phyloP scores from a whole-genome alignment of 2,888 invertebrate genomes.

The Tridacna gigas region DNA sequence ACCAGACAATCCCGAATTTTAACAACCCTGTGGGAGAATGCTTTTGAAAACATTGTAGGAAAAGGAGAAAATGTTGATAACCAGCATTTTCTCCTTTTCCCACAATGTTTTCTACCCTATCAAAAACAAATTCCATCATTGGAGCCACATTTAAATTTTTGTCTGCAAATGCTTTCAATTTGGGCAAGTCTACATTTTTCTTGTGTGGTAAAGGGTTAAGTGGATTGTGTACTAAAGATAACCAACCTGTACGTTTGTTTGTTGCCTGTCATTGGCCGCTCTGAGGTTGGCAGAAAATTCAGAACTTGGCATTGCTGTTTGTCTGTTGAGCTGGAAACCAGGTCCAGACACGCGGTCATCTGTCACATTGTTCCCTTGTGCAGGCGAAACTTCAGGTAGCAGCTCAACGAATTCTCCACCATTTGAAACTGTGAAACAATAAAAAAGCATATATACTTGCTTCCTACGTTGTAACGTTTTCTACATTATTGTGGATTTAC shows the following conservation, averaged over 20 bases:
- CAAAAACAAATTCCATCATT: no score
- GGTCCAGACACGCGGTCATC: not conserved
- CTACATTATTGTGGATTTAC: no score
- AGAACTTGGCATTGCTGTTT: conserved; percentile 40
- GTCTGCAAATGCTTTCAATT: not conserved
- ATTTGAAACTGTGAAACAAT: not conserved
- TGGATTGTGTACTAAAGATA: not conserved
- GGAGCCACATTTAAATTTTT: no score
- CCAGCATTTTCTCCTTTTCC: not conserved
- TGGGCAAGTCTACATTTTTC: not conserved
- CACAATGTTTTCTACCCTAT: no score
- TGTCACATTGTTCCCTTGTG: conserved; percentile 1
- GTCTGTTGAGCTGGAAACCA: conserved; percentile 28
- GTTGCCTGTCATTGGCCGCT: conserved; percentile 44
- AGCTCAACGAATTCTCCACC: conserved; percentile 36
- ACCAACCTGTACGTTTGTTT: conserved; percentile 53
- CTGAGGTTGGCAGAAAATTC: conserved; percentile 48
- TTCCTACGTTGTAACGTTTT: no score
- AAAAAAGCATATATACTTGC: no score
- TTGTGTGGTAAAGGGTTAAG: not conserved
- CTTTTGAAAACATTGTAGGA: not conserved
- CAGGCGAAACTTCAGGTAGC: conserved; percentile 42
- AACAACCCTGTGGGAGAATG: no score
- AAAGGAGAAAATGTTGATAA: not conserved
- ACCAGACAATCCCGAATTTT: no score